These are phyloP conservation scores for Ficedula albicollis DNA, from an alignment of 2,797 vertebrate species.

Conservation along the genomic window DNA sequence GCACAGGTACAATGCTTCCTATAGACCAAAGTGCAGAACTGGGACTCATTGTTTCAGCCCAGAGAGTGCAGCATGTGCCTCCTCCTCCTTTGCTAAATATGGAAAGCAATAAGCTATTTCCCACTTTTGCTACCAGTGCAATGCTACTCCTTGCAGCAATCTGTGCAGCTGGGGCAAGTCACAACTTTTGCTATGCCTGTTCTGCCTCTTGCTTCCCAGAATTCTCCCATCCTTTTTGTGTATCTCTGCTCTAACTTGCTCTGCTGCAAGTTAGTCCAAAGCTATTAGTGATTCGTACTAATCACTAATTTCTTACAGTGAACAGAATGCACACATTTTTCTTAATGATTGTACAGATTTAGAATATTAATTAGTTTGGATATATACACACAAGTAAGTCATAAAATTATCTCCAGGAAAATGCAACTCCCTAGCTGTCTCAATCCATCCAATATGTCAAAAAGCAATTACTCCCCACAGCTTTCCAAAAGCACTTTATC, in stretches of 20 bases:
- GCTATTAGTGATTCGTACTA: neutral
- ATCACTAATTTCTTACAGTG: neutral
- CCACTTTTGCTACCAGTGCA: neutral
- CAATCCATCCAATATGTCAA: neutral
- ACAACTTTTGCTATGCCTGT: neutral
- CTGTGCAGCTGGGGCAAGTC: neutral
- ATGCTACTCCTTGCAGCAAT: neutral
- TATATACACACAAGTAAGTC: neutral
- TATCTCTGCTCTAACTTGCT: neutral
- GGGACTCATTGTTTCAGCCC: neutral
- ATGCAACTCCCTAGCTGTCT: neutral
- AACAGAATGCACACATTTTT: neutral
- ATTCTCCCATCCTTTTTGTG: neutral
- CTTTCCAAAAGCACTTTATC: constrained; percentile 15
- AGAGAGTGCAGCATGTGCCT: neutral
- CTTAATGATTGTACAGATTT: neutral
- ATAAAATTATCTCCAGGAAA: neutral
- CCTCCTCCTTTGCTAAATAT: neutral
- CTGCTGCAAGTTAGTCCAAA: neutral
- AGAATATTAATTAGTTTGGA: neutral
- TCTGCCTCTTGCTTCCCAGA: neutral
- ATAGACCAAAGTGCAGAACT: neutral
- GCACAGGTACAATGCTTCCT: neutral
- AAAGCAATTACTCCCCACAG: constrained; percentile 32
- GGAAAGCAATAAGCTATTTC: neutral